Conservation (phyloP, 2,113 vertebrate genomes). For the Spea bombifrons region DNA sequence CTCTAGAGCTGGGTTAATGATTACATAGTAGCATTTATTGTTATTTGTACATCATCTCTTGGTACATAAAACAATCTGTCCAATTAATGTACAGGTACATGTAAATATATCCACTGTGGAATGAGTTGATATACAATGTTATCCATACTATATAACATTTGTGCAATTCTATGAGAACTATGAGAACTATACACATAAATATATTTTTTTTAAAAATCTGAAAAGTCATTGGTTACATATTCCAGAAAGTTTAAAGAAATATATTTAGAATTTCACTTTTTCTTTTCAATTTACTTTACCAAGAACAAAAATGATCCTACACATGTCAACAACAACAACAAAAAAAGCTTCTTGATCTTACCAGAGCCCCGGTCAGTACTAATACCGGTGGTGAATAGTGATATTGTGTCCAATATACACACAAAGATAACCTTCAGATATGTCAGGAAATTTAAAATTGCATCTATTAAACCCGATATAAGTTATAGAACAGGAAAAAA, state of each 20-base stretch:
- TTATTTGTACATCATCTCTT: too few species aligned
- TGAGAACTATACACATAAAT: too few species aligned
- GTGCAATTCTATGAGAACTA: too few species aligned
- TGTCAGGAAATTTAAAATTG: slow-evolving; percentile 40
- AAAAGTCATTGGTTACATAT: not conserved
- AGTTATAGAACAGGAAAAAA: slow-evolving; percentile 36
- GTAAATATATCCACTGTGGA: too few species aligned
- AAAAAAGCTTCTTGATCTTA: slow-evolving; percentile 15
- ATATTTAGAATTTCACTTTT: not conserved
- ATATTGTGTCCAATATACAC: slow-evolving; percentile 45
- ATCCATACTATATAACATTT: too few species aligned
- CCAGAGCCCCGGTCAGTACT: slow-evolving; percentile 26
- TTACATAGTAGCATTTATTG: too few species aligned
- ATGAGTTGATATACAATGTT: too few species aligned
- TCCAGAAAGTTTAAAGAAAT: not conserved
- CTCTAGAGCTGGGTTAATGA: too few species aligned
- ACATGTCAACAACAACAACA: slow-evolving; percentile 16
- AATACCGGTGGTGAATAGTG: slow-evolving; percentile 42
- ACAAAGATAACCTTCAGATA: slow-evolving; percentile 40
- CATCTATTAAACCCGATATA: slow-evolving; percentile 36
- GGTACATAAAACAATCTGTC: too few species aligned
- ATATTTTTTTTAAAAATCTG: too few species aligned
- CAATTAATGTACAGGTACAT: too few species aligned
- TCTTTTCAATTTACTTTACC: not conserved
- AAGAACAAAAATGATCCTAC: not conserved